Percentiles rank a stretch among this genome's conserved stretches.
Conservation (phyloP, 2,888 invertebrate genomes). For the Drosophila picticornis region DNA sequence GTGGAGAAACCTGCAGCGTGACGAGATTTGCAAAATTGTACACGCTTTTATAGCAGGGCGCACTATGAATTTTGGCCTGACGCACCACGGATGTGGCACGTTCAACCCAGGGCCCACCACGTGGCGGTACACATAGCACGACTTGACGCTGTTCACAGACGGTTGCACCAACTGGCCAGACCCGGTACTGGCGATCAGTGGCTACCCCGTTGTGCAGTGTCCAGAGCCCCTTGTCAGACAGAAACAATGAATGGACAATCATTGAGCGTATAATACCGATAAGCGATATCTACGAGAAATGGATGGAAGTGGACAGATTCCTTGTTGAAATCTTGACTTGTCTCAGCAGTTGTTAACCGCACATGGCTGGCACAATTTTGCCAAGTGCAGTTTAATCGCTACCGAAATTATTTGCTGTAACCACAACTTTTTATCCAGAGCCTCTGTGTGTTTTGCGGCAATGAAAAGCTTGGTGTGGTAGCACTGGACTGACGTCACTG, state of each 20-base stretch:
- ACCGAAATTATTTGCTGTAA: conserved; percentile 63
- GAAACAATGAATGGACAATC: not conserved
- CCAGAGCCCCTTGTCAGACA: conserved; percentile 82
- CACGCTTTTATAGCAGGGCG: conserved; percentile 81
- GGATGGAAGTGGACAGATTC: not conserved
- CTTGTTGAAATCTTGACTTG: conserved; percentile 27
- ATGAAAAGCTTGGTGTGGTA: conserved; percentile 77
- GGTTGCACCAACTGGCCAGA: conserved; percentile 84
- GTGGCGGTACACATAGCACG: conserved; percentile 84
- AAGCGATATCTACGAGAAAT: not conserved
- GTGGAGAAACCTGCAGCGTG: conserved; percentile 80
- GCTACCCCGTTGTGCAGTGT: conserved; percentile 84
- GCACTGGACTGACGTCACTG: conserved; percentile 19
- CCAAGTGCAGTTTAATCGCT: conserved; percentile 63
- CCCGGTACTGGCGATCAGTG: conserved; percentile 83
- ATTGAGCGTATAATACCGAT: not conserved
- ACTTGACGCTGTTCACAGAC: conserved; percentile 84
- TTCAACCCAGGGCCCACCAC: conserved; percentile 84
- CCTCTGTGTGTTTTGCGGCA: conserved; percentile 61
- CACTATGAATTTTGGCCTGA: conserved; percentile 84
- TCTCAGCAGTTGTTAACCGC: conserved; percentile 73
- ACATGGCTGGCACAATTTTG: conserved; percentile 23
- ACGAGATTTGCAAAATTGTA: conserved; percentile 40
- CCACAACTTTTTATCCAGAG: conserved; percentile 77
- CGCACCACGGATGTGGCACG: conserved; percentile 80